Conservation (phyloP, 2,888 invertebrate genomes). For the Halictus quadricinctus region DNA sequence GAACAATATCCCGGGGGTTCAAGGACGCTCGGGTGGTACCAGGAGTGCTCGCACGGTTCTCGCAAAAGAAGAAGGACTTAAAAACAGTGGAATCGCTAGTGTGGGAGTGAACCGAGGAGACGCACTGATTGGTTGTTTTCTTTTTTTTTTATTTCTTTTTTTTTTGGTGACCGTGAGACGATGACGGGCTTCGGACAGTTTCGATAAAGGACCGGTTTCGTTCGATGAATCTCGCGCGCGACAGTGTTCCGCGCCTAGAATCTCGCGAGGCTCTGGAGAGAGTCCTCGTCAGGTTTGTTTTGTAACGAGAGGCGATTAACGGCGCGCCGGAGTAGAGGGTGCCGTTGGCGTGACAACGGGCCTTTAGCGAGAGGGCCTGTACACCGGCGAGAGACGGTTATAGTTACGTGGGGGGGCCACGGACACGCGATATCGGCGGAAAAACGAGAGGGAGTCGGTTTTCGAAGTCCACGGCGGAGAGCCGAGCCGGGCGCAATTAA, state of each 20-base stretch:
- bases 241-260: not conserved
- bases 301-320: constrained; percentile 21
- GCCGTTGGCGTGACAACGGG: constrained; percentile 26
- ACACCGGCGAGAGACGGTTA: not conserved
- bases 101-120: not conserved
- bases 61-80: constrained; percentile 6
- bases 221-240: not conserved
- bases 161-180: not conserved
- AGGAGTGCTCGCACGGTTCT: not conserved
- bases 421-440: constrained; percentile 3
- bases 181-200: not conserved
- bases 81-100: constrained; percentile 1
- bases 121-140: not conserved
- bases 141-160: not conserved
- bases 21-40: not conserved
- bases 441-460: constrained; percentile 53
- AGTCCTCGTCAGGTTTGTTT: not conserved
- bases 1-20: not conserved
- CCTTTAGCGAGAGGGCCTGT: constrained; percentile 4
- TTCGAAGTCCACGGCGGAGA: constrained; percentile 39
- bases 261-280: not conserved
- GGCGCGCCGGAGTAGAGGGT: not conserved
- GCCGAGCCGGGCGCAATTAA: constrained; percentile 58
- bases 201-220: not conserved
- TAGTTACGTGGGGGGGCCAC: not conserved